Base-by-base conservation (phyloP, 1,140 invertebrate species). In the Lycorma delicatula region DNA sequence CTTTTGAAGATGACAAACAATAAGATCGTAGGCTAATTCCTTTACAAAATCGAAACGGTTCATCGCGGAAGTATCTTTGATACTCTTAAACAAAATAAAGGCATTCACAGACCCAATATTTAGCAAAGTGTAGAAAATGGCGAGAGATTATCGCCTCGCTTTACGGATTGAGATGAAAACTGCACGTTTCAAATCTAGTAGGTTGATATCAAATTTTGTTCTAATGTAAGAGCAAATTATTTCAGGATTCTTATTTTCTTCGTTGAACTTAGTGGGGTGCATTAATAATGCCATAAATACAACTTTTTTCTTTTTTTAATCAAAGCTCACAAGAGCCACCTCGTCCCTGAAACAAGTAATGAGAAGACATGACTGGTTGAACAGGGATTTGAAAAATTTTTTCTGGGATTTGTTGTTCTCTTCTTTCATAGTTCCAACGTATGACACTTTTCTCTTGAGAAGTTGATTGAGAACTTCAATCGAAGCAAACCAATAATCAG, bases 401-500 rank as follows among this genome's bases (percentile, higher is more conserved):
- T 29, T n/a, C n/a, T 72, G 70, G 31, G 74, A 69, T 55, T 74
- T 62, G 49, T 61, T 63, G 67, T 74, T 74, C 58, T 75, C 74
- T 68, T 72, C 73, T 60, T 66, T 70, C 38, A 76, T 44, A 18
- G 73, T 75, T 18, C 73, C 75, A 9, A 75, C 63, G 49, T 72
- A 63, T 28, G 70, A 70, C 34, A 59, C 25, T 13, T 49, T 49
- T 56, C 63, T 56, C 44, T 68, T 54, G 60, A 56, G 64, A 52
- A 73, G 62, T 49, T 59, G 52, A 46, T 72, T 57, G 27, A 69
- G 56, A 23, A 74, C 55, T 58, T 68, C 53, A 28, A 71, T 54
- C 12, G 70, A 73, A 22, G 56, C 59, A 65, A 74, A 74, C 66
- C 70, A 72, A 60, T 74, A 73, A 53, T 72, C 70, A 26, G 57